phyloP scores from a whole-genome alignment of 2,888 invertebrate species.

The Pterobdella sp. region DNA sequence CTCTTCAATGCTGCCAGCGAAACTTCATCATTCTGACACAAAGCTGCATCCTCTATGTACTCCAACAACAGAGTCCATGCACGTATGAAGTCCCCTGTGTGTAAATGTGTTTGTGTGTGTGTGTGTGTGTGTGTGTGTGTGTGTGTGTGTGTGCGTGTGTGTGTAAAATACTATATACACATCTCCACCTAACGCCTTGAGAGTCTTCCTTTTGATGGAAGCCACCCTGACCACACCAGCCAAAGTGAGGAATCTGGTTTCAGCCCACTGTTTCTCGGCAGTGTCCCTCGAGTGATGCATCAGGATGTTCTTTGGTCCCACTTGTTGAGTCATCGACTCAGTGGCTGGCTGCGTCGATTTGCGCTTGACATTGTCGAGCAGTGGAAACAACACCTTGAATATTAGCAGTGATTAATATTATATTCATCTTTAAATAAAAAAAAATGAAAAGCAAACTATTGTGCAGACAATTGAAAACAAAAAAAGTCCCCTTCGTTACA shows the following conservation, averaged over 20 bases:
- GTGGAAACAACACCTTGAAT: constrained; percentile 73
- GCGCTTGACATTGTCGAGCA: constrained; percentile 78
- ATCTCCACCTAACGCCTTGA: constrained; percentile 52
- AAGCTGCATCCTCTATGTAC: constrained; percentile 66
- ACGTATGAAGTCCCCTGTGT: constrained; percentile 73
- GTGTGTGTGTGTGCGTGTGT: constrained; percentile 15
- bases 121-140: background rate
- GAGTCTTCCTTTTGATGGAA: constrained; percentile 76
- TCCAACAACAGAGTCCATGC: constrained; percentile 88
- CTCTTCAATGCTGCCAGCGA: constrained; percentile 91
- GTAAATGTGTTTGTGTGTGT: background rate
- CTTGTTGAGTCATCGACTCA: constrained; percentile 47
- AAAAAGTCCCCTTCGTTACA: background rate
- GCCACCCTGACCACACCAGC: constrained; percentile 83
- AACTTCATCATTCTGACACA: constrained; percentile 80
- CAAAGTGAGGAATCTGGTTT: constrained; percentile 70
- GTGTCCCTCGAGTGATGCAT: constrained; percentile 98
- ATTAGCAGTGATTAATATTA: background rate
- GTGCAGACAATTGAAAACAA: background rate
- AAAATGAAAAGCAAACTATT: background rate
- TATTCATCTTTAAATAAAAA: background rate
- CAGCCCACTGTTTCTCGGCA: constrained; percentile 97
- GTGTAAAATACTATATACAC: background rate
- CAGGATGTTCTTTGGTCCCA: constrained; percentile 65
- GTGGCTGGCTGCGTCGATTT: constrained; percentile 55